Base-by-base conservation (phyloP, 2,797 vertebrate genomes). In the Chelidonichthys spinosus region DNA sequence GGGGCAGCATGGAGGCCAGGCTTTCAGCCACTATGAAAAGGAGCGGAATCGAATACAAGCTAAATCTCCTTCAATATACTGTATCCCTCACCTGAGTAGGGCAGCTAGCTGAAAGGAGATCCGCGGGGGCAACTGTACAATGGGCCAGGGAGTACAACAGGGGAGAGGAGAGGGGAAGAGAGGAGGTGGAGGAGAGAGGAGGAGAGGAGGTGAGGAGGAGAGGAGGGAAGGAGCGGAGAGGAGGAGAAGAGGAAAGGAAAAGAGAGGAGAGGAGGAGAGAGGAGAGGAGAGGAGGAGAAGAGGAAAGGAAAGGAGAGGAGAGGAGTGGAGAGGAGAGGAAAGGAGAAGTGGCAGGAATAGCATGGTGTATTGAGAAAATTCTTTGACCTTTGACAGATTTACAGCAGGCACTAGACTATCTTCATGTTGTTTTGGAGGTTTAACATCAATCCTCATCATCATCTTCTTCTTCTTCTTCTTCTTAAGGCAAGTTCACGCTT, bases 1-100 rank as follows among this genome's bases (percentile, higher is more conserved):
- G 67, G 80, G 74, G 76, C 69, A 69, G 85, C 84, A 88, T 78
- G 90, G 89, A 90, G 91, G 81, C 89, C 87, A 93, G 92, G 92
- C 94, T 95, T 96, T 96, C 94, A 96, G 91, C 85, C 78, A 77
- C 85, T 84, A 84, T 95, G 94, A 95, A 95, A 95, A 92, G 92
- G 80, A 92, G 83, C 36, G 88, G 93, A 94, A 94, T 94, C 93
- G 93, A 95, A 94, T 91, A 93, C 92, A 94, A 92, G 92, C 86
- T 92, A 93, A 93, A 93, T 91, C 91, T 94, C 92, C 91, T 92
- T 92, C 93, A 93, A 94, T 95, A 92, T 95, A 95, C 94, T 93
- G 94, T 95, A 95, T 94, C 92, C 90, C 90, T 94, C 93, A 92
- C 94, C 89, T 91, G 93, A 94, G 94, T 92, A 90, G 86, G 91